Conservation (phyloP, 92 coral and sea anemone genomes). For the Porites evermanni region DNA sequence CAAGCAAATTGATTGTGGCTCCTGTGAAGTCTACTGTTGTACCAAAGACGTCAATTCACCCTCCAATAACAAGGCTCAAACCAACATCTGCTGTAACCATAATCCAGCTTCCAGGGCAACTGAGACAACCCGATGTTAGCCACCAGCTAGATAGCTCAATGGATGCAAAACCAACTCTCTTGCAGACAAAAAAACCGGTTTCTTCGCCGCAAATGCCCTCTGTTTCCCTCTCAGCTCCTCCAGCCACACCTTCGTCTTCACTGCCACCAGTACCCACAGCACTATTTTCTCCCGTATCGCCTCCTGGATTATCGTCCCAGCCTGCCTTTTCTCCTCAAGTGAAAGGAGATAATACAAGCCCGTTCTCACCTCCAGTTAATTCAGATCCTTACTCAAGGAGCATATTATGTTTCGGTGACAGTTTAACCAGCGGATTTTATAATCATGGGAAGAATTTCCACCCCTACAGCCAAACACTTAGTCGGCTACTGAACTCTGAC, state of each 20-base stretch:
- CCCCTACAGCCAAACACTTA: constrained; percentile 86
- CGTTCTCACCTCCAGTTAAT: background rate
- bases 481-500: constrained; percentile 78
- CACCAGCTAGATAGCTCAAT: background rate
- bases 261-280: constrained; percentile 1
- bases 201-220: background rate
- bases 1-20: background rate
- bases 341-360: constrained; percentile 8
- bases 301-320: constrained; percentile 13
- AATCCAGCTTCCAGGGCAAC: background rate
- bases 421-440: constrained; percentile 90
- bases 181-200: background rate
- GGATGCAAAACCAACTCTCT: background rate
- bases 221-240: constrained; percentile 22
- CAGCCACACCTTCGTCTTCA: constrained; percentile 13
- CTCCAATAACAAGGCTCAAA: background rate
- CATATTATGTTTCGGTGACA: constrained; percentile 95
- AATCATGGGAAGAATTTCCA: constrained; percentile 83
- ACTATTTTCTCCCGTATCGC: constrained; percentile 12
- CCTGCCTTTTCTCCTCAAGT: background rate
- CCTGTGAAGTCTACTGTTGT: constrained; percentile 7
- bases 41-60: constrained; percentile 6
- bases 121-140: background rate
- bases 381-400: constrained; percentile 64
- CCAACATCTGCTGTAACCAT: constrained; percentile 25